Conservation (phyloP, 2,888 invertebrate species). For the Lysandra bellargus region DNA sequence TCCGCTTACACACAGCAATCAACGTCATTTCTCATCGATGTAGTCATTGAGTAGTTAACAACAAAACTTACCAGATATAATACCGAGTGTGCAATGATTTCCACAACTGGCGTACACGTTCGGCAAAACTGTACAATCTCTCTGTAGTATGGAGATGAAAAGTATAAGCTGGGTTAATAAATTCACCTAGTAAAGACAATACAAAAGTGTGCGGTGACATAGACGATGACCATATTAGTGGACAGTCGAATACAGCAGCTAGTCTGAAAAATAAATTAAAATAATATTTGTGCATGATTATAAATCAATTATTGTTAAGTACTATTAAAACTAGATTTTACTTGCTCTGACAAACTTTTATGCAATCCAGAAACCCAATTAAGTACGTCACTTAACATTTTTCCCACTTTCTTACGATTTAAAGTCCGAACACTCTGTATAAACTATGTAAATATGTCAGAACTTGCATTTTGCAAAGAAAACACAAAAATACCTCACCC, state of each 20-base stretch:
- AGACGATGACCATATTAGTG: constrained; percentile 21
- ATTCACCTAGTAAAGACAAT: background rate
- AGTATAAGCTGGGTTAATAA: background rate
- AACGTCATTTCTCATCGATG: too few relatives aligned
- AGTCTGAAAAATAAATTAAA: constrained; percentile 14
- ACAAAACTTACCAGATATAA: background rate
- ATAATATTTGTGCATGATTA: too few relatives aligned
- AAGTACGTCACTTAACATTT: background rate
- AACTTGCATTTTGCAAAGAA: constrained; percentile 36
- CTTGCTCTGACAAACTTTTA: background rate
- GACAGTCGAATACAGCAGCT: constrained; percentile 7
- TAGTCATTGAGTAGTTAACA: too few relatives aligned
- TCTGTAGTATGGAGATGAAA: background rate
- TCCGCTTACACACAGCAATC: background rate
- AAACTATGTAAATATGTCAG: background rate
- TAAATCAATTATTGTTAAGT: too few relatives aligned
- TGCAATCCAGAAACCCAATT: background rate
- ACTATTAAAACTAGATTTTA: too few relatives aligned
- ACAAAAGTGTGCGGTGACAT: constrained; percentile 17
- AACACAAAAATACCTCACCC: background rate
- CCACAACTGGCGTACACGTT: background rate
- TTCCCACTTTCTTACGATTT: background rate
- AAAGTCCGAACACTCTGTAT: background rate
- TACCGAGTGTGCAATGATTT: background rate
- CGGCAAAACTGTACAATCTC: background rate